phyloP scores from a whole-genome alignment of 2,888 invertebrate species.

The Bimastos eiseni region DNA sequence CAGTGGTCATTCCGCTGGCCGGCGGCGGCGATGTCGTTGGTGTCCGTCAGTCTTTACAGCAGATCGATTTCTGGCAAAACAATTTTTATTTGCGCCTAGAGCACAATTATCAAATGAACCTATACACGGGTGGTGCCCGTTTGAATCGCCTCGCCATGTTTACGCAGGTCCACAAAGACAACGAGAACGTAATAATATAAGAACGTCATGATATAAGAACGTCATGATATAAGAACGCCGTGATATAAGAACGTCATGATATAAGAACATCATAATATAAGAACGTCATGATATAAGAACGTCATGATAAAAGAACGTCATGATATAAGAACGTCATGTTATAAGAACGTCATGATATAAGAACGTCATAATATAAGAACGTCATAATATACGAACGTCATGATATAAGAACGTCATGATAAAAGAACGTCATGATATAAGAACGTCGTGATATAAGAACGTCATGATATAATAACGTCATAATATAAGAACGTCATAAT shows the following conservation, averaged over 20 bases:
- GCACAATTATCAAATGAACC: slow-evolving; percentile 6
- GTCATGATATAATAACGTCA: too few species aligned
- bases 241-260: not conserved
- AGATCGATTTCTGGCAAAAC: not conserved
- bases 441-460: not conserved
- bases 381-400: too few species aligned
- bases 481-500: not conserved
- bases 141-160: not conserved
- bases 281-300: not conserved
- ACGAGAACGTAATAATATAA: not conserved
- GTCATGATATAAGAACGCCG: too few species aligned
- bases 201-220: too few species aligned
- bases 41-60: not conserved
- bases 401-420: too few species aligned
- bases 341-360: too few species aligned
- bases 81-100: not conserved
- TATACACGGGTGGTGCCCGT: not conserved
- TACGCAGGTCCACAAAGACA: not conserved
- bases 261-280: too few species aligned
- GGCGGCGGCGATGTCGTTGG: not conserved
- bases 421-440: too few species aligned
- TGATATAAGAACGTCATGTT: too few species aligned
- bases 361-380: not conserved
- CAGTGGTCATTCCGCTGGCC: not conserved
- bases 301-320: too few species aligned